Percentiles rank a stretch among this genome's conserved stretches.
Evolutionary conservation across 2,797 vertebrate species (phyloP).

Genomic region (Lindbergichthys nudifrons): DNA sequence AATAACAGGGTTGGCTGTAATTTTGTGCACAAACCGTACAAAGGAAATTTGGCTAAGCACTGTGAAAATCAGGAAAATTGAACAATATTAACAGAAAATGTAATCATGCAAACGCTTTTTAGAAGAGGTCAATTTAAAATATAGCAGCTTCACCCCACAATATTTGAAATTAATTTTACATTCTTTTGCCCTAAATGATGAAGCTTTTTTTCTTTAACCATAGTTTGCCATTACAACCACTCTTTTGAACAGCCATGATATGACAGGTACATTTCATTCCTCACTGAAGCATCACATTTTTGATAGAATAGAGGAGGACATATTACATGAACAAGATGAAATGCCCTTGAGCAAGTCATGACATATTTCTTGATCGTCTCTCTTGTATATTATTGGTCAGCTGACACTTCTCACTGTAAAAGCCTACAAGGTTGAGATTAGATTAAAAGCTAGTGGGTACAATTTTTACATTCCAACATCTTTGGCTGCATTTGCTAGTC

Average conservation of each 20-base stretch:
- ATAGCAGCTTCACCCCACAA: constrained; percentile 16
- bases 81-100: constrained; percentile 36
- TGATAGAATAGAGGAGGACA: neutral
- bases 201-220: neutral
- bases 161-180: constrained; percentile 25
- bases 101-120: constrained; percentile 20
- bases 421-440: neutral
- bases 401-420: neutral
- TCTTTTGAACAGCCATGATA: neutral
- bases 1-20: constrained; percentile 64
- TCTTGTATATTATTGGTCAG: neutral
- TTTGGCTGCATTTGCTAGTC: neutral
- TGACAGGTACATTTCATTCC: neutral
- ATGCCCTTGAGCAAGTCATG: neutral
- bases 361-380: neutral
- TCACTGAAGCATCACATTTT: neutral
- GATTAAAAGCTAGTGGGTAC: neutral
- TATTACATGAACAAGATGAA: neutral
- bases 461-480: neutral
- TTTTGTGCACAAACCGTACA: constrained; percentile 56
- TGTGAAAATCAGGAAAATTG: constrained; percentile 51
- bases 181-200: neutral
- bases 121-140: constrained; percentile 32
- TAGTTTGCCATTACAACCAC: neutral
- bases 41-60: constrained; percentile 45